These are phyloP conservation scores for Actinia tenebrosa DNA, from an alignment of 64 coral and sea anemone genomes.

Conservation along the genomic window DNA sequence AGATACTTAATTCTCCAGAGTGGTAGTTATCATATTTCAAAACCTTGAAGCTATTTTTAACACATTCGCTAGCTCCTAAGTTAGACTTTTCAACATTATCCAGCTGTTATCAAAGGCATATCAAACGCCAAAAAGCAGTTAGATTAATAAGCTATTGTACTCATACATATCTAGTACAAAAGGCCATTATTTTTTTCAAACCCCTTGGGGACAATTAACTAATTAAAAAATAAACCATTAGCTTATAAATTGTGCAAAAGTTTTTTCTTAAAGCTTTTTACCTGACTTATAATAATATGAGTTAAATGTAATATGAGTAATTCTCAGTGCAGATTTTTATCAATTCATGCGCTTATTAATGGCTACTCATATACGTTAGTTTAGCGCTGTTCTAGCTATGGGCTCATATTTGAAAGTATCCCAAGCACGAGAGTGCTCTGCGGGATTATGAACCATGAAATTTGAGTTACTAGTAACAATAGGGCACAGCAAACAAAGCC, in stretches of 20 bases:
- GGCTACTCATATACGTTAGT: background rate
- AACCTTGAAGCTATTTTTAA: background rate
- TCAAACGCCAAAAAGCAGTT: background rate
- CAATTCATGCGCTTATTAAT: background rate
- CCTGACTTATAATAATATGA: no score
- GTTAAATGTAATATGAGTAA: no score
- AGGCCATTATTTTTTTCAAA: background rate
- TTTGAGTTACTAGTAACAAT: background rate
- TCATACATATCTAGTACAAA: background rate
- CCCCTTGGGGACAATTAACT: background rate
- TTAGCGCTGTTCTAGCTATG: background rate
- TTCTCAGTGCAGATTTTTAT: background rate
- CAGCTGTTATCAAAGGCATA: background rate
- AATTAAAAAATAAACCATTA: conserved; percentile 10
- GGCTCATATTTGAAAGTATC: background rate
- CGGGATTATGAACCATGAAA: background rate
- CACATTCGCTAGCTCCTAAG: background rate
- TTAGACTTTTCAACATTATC: background rate
- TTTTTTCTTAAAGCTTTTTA: background rate
- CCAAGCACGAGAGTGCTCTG: background rate
- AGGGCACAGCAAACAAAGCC: background rate
- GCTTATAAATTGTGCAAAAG: background rate
- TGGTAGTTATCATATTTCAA: background rate
- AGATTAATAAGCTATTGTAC: background rate
- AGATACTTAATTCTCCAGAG: background rate